Evolutionary conservation across 1,140 invertebrate genomes (phyloP).

Genomic region (Berghia stephanieae): DNA sequence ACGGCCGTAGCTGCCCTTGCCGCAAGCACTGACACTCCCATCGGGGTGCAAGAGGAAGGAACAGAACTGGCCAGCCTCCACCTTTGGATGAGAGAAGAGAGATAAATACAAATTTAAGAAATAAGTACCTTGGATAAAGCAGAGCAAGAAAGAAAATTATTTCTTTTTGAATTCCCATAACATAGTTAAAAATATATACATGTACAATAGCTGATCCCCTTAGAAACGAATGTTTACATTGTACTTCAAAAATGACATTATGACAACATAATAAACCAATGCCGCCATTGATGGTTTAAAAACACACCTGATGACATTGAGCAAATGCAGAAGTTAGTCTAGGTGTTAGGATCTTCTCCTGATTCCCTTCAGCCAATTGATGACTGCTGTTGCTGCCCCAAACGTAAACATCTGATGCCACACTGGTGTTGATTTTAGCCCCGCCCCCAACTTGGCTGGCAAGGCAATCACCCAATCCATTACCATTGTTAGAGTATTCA

Average conservation of each 20-base stretch:
- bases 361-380: slow-evolving; percentile 73
- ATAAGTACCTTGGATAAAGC: too few species aligned
- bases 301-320: slow-evolving; percentile 71
- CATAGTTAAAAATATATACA: too few species aligned
- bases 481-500: slow-evolving; percentile 65
- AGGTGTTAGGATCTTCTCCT: slow-evolving; percentile 74
- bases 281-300: too few species aligned
- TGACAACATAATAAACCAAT: too few species aligned
- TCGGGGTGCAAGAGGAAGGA: slow-evolving; percentile 74
- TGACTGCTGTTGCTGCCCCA: slow-evolving; percentile 78
- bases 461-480: slow-evolving; percentile 36
- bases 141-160: too few species aligned
- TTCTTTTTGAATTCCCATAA: too few species aligned
- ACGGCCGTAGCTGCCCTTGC: slow-evolving; percentile 73
- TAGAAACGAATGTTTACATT: too few species aligned
- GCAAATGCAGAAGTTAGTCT: slow-evolving; percentile 71
- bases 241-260: too few species aligned
- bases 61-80: slow-evolving; percentile 77
- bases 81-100: too few species aligned
- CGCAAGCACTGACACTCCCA: slow-evolving; percentile 72
- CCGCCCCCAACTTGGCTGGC: background rate
- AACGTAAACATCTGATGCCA: slow-evolving; percentile 71
- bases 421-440: background rate
- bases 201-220: too few species aligned
- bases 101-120: too few species aligned